These are phyloP conservation scores for Myotis yumanensis DNA, from an alignment of 2,113 vertebrate genomes.

Conservation along the genomic window DNA sequence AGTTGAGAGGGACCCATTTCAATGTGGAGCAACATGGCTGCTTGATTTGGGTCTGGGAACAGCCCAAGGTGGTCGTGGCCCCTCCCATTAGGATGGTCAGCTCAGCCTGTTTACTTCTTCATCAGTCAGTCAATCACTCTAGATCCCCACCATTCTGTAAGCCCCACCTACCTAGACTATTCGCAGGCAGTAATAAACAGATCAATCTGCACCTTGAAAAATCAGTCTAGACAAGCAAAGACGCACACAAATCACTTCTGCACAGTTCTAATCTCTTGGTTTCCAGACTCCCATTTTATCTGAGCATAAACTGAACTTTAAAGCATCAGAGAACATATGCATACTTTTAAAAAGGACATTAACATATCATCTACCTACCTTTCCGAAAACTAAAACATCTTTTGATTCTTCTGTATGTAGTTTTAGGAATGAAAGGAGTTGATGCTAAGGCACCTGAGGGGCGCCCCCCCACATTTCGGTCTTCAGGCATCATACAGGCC, in stretches of 20 bases:
- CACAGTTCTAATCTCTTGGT: constrained; percentile 58
- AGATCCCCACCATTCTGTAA: background rate
- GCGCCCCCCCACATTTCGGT: constrained; percentile 82
- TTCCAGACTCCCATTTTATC: background rate
- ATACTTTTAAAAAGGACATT: background rate
- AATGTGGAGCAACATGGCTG: background rate
- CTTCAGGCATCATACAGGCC: constrained; percentile 87
- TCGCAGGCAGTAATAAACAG: background rate
- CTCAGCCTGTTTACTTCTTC: background rate
- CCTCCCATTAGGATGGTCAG: background rate
- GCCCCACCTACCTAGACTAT: background rate
- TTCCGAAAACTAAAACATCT: constrained; percentile 89
- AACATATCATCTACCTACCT: constrained; percentile 85
- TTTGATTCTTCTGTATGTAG: constrained; percentile 89
- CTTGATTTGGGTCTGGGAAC: background rate
- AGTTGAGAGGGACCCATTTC: background rate
- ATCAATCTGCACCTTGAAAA: constrained; percentile 43
- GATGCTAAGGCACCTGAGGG: constrained; percentile 85
- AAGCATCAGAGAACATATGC: background rate
- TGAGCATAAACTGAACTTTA: background rate
- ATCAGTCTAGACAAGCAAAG: constrained; percentile 60
- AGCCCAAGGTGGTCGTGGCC: background rate
- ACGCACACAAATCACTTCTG: constrained; percentile 54
- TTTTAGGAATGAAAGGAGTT: constrained; percentile 86
- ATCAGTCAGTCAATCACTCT: background rate